Conservation (phyloP, 2,888 invertebrate genomes). For the Perizoma flavofasciatum region DNA sequence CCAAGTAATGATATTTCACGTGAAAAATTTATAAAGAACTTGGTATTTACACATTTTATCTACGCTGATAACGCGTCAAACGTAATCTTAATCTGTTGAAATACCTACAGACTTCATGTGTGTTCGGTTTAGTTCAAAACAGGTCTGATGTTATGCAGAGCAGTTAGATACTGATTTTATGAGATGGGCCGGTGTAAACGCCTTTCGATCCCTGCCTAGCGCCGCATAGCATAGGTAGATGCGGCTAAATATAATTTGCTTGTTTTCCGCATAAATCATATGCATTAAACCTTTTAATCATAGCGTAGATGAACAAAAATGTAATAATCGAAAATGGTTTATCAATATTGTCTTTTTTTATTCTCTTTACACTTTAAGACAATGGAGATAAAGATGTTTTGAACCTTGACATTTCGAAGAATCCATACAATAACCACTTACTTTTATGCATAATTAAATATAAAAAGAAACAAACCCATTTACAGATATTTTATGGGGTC, state of each 20-base stretch:
- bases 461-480: constrained; percentile 44
- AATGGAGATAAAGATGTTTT: not conserved
- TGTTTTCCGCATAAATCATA: constrained; percentile 51
- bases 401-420: not conserved
- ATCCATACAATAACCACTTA: constrained; percentile 2
- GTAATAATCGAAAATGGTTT: constrained; percentile 8
- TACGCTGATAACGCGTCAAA: constrained; percentile 68
- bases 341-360: not conserved
- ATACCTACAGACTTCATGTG: constrained; percentile 65
- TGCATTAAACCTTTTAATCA: constrained; percentile 41
- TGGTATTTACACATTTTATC: constrained; percentile 55
- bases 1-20: constrained; percentile 25
- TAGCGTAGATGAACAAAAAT: constrained; percentile 18
- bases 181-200: constrained; percentile 69
- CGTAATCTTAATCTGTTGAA: constrained; percentile 62
- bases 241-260: constrained; percentile 51
- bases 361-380: not conserved
- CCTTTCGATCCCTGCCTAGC: constrained; percentile 59
- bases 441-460: constrained; percentile 6
- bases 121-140: constrained; percentile 60
- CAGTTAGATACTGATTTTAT: constrained; percentile 79
- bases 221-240: constrained; percentile 46
- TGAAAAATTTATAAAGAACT: constrained; percentile 35
- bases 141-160: constrained; percentile 70
- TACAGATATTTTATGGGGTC: constrained; percentile 21